Conservation (phyloP, 2,888 invertebrate species). For the Clistopyga incitator region DNA sequence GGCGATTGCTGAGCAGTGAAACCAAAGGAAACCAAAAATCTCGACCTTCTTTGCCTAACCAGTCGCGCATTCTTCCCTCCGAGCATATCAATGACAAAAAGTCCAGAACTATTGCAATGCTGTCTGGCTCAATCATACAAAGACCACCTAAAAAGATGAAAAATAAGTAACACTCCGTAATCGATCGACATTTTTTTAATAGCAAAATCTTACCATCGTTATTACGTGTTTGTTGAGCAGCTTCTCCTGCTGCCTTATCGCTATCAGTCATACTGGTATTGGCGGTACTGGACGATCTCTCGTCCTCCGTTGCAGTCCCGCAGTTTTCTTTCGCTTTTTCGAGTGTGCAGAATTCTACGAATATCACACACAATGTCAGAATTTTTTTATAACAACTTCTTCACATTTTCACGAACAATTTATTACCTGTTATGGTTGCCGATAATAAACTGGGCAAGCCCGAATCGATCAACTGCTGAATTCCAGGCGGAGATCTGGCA, state of each 20-base stretch:
- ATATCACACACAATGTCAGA: background rate
- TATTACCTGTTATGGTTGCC: constrained; percentile 85
- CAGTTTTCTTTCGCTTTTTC: constrained; percentile 74
- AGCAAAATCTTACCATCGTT: constrained; percentile 66
- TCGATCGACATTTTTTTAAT: background rate
- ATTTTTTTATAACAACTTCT: too few relatives aligned
- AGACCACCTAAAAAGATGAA: constrained; percentile 72
- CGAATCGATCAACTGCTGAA: constrained; percentile 91
- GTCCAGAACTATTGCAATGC: constrained; percentile 89
- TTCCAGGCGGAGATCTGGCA: constrained; percentile 92
- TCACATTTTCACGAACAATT: too few relatives aligned
- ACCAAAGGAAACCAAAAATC: constrained; percentile 95
- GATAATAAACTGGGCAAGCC: constrained; percentile 89
- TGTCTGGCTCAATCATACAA: constrained; percentile 86
- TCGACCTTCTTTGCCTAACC: constrained; percentile 93
- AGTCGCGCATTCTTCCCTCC: constrained; percentile 93
- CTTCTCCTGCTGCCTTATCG: constrained; percentile 83
- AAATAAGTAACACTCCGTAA: background rate
- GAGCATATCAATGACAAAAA: constrained; percentile 93
- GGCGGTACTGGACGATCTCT: constrained; percentile 63
- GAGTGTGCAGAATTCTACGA: constrained; percentile 78
- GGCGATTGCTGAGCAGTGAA: constrained; percentile 89
- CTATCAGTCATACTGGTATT: constrained; percentile 83
- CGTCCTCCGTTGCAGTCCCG: constrained; percentile 70
- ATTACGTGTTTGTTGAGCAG: constrained; percentile 70